Evolutionary conservation across 2,113 vertebrate genomes (phyloP).

Genomic region (Sebastes fasciatus): DNA sequence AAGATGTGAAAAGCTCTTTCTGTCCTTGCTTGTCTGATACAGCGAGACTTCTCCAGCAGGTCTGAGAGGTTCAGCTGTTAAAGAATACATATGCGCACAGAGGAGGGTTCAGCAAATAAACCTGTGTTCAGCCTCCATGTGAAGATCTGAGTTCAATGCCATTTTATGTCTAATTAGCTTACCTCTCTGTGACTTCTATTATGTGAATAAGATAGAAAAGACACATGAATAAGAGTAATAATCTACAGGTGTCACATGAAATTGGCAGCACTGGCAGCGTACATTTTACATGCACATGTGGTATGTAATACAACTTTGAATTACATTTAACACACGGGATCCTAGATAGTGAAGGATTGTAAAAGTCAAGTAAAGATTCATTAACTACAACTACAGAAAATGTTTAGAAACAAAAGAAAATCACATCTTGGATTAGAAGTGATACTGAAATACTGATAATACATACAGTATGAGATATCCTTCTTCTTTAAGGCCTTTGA

Average conservation of each 20-base stretch:
- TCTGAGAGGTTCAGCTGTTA: constrained; percentile 82
- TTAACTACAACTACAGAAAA: background rate
- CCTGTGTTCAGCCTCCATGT: background rate
- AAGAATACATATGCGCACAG: constrained; percentile 44
- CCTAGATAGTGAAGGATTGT: background rate
- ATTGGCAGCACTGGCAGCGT: background rate
- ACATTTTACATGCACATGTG: too few species aligned
- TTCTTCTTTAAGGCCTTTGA: background rate
- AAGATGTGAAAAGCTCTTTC: constrained; percentile 98
- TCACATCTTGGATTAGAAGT: background rate
- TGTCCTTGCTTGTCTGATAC: constrained; percentile 96
- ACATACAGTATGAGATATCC: background rate
- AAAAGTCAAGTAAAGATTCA: background rate
- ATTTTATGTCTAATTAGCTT: background rate
- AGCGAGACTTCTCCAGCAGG: constrained; percentile 96
- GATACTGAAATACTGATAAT: background rate
- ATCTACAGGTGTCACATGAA: background rate
- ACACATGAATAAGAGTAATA: background rate
- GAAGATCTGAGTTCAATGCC: background rate
- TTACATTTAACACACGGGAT: background rate
- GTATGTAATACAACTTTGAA: background rate
- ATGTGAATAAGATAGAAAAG: background rate
- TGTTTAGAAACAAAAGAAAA: background rate
- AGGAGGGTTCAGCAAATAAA: background rate
- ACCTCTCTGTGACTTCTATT: background rate